Base-by-base conservation (phyloP, 2,797 vertebrate species). In the Poecilia velifera region DNA sequence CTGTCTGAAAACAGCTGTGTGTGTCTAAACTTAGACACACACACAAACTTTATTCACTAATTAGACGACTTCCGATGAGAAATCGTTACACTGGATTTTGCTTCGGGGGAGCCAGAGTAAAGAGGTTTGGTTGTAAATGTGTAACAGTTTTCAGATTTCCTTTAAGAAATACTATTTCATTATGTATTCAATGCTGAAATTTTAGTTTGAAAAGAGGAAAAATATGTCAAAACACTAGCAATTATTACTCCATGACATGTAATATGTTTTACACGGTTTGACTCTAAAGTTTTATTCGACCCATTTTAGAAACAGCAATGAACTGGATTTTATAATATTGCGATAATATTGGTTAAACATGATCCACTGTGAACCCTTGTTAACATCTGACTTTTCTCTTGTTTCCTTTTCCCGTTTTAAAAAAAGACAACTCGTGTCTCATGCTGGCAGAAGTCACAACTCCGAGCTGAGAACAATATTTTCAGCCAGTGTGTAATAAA, bases 401-500 rank as follows among this genome's bases (percentile, higher is more conserved):
- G 36, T 79, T 68, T 57, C 41, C 64, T 53, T 72, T 80, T 84
- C 77, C 43, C 39, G 39, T 80, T 77, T 81, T 59, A 78, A 78
- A 86, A 86, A 41, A 76, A 81, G 76, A 46, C 25, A 64, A 76
- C 72, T 86, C 83, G 34, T 72, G 81, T 79, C 13, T 34, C 25
- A 76, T 88, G 85, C 72, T 78, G 86, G 82, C 84, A 62, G 28
- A 76, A 80, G 72, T 76, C 59, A 28, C 46, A 84, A 84, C 81
- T 77, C 79, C 51, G 39, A 87, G 84, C 74, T 70, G 73, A 70
- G 62, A 76, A 73, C 82, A 88, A 80, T 77, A 83, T 77, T 85
- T 78, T 20, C 49, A 55, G 43, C 6, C 75, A 43, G 73, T 73
- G 73, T 68, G 76, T 83, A 79, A 79, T 83, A 78, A 79, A 31